A percentile compares a stretch with the other conserved stretches of the same genome.
Evolutionary conservation across 2,113 vertebrate genomes (phyloP).

Genomic region (Xiphophorus hellerii): DNA sequence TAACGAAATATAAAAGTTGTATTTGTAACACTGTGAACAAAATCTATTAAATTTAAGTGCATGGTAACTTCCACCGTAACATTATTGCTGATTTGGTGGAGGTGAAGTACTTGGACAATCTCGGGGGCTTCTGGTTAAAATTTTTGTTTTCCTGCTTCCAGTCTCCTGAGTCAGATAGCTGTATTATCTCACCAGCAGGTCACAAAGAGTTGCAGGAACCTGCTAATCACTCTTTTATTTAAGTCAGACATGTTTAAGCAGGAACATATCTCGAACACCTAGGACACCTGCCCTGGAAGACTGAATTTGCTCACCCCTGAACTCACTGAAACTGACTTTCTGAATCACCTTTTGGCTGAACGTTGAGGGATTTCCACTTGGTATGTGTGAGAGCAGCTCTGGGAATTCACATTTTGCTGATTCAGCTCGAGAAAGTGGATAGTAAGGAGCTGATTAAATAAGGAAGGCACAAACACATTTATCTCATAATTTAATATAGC

Average conservation of each 20-base stretch:
- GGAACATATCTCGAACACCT: background rate
- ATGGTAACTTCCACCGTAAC: slow-evolving; percentile 23
- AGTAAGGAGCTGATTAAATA: slow-evolving; percentile 12
- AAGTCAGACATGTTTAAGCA: background rate
- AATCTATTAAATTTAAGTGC: background rate
- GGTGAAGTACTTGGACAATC: slow-evolving; percentile 41
- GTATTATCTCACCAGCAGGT: background rate
- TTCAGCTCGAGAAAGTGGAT: slow-evolving; percentile 23
- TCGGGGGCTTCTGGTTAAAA: background rate
- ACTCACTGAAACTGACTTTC: background rate
- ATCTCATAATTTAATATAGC: slow-evolving; percentile 40
- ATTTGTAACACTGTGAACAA: background rate
- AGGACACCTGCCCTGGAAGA: background rate
- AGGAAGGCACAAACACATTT: slow-evolving; percentile 30
- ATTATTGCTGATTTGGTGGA: slow-evolving; percentile 36
- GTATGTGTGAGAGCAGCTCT: slow-evolving; percentile 58
- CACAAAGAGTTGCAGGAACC: background rate
- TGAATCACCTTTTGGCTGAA: slow-evolving; percentile 48
- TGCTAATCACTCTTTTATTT: background rate
- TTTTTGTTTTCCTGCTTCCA: background rate
- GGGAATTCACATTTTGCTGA: slow-evolving; percentile 43
- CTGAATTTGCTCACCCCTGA: background rate
- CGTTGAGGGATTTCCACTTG: slow-evolving; percentile 38
- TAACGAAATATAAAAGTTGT: no score
- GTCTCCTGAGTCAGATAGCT: background rate